These are phyloP conservation scores for Limosa lapponica DNA, from an alignment of 2,797 vertebrate species.

Conservation along the genomic window DNA sequence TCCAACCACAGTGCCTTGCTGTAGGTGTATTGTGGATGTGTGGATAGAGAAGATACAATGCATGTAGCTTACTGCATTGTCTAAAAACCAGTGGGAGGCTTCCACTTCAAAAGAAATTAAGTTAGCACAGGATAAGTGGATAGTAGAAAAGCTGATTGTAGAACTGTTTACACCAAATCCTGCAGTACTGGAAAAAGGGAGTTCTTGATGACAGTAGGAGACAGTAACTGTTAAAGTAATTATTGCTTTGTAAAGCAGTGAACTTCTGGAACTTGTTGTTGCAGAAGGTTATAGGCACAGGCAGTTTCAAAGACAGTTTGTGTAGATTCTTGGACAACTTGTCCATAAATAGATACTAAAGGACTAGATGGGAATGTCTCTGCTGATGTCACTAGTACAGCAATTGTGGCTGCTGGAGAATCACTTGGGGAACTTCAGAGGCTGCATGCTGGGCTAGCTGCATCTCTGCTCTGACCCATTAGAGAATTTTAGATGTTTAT, in stretches of 20 bases:
- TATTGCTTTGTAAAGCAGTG: neutral
- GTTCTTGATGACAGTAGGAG: neutral
- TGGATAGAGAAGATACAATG: neutral
- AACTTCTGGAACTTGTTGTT: neutral
- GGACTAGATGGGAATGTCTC: neutral
- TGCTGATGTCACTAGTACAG: neutral
- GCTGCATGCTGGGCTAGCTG: neutral
- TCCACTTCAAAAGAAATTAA: neutral
- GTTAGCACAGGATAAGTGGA: neutral
- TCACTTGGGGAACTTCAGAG: neutral
- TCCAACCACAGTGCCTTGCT: neutral
- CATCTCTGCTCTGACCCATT: neutral
- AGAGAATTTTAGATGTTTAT: neutral
- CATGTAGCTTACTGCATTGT: neutral
- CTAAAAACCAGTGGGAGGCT: neutral
- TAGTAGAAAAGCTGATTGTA: neutral
- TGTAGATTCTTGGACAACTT: neutral
- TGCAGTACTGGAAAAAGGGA: neutral
- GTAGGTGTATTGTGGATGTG: neutral
- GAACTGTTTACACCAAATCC: neutral
- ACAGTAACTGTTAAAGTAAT: neutral
- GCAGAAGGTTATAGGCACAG: neutral
- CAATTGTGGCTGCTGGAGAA: neutral
- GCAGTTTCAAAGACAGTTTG: neutral
- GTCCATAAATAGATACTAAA: neutral